Evolutionary conservation across 1,140 invertebrate species (phyloP).

Genomic region (Pseudomyrmex cubaensis): DNA sequence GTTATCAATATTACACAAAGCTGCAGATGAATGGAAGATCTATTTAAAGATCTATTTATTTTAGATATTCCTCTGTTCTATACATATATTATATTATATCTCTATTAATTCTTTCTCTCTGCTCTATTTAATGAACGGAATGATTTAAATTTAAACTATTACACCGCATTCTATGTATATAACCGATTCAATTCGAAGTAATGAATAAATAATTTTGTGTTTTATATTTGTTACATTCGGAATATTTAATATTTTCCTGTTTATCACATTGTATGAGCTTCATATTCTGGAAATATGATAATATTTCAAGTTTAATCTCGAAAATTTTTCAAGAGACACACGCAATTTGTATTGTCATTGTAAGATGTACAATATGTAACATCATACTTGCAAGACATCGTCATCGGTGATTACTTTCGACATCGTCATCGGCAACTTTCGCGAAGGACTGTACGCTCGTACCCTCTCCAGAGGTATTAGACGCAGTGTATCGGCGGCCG

Average conservation of each 20-base stretch:
- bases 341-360: background rate
- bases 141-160: too few relatives aligned
- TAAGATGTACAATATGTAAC: background rate
- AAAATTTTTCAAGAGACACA: background rate
- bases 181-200: too few relatives aligned
- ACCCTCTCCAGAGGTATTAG: conserved; percentile 79
- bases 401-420: background rate
- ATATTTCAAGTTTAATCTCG: background rate
- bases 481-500: conserved; percentile 76
- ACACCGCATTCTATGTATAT: too few relatives aligned
- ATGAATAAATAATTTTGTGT: too few relatives aligned
- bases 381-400: background rate
- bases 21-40: background rate
- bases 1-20: background rate
- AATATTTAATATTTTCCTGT: too few relatives aligned
- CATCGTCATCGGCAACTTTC: conserved; percentile 55
- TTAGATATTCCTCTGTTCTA: background rate
- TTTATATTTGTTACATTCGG: too few relatives aligned
- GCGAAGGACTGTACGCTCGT: conserved; percentile 70
- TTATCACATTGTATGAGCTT: too few relatives aligned
- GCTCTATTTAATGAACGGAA: too few relatives aligned
- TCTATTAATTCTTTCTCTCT: too few relatives aligned
- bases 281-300: background rate
- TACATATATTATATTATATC: too few relatives aligned
- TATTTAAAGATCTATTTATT: conserved; percentile 3